phyloP scores from a whole-genome alignment of 2,797 vertebrate genomes.

The Remorina albescens region DNA sequence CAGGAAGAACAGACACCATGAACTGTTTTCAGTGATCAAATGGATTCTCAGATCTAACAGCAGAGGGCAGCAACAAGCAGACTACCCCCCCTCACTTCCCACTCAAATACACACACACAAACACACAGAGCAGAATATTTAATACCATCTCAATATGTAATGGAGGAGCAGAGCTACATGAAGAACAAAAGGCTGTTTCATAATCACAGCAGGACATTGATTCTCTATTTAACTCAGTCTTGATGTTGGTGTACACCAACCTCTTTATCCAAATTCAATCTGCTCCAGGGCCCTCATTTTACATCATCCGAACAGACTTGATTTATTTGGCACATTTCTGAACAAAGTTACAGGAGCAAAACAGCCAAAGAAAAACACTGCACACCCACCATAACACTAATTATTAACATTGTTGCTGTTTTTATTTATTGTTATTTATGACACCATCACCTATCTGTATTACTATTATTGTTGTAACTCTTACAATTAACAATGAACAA shows the following conservation, averaged over 20 bases:
- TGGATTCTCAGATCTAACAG: conserved; percentile 19
- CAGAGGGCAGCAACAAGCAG: conserved; percentile 52
- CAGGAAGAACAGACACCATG: too few relatives aligned
- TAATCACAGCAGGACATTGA: background rate
- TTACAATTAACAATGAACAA: too few relatives aligned
- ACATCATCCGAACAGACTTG: too few relatives aligned
- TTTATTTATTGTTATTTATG: too few relatives aligned
- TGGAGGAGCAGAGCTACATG: conserved; percentile 54
- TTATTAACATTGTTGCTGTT: too few relatives aligned
- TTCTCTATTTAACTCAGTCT: background rate
- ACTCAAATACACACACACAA: conserved; percentile 11
- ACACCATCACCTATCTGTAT: too few relatives aligned
- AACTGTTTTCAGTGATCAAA: too few relatives aligned
- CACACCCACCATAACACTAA: too few relatives aligned
- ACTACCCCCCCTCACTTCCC: background rate
- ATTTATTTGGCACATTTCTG: too few relatives aligned
- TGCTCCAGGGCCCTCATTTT: background rate
- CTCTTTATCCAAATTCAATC: background rate
- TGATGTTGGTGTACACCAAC: background rate
- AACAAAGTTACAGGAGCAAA: too few relatives aligned
- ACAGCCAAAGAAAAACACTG: too few relatives aligned
- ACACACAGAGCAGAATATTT: conserved; percentile 51
- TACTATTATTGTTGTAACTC: too few relatives aligned
- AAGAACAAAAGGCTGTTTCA: conserved; percentile 49
- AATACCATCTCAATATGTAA: conserved; percentile 60